phyloP scores from a whole-genome alignment of 2,113 vertebrate species.

The Gavialis gangeticus region DNA sequence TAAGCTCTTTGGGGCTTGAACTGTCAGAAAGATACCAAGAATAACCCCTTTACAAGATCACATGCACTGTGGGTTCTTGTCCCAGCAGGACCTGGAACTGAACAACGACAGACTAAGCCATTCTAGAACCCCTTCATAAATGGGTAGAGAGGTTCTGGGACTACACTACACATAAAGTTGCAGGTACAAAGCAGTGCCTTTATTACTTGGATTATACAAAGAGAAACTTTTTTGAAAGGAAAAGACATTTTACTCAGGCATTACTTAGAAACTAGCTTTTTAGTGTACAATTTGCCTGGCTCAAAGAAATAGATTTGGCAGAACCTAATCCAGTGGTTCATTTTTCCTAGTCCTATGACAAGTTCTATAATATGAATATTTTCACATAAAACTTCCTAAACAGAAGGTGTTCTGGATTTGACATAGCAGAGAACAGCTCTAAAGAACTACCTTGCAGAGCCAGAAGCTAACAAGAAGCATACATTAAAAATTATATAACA shows the following conservation, averaged over 20 bases:
- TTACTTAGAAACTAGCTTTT: background rate
- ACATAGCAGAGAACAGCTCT: fast-evolving
- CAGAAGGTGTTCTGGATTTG: background rate
- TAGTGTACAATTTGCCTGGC: background rate
- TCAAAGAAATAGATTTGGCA: background rate
- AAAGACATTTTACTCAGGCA: background rate
- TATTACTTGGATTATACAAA: background rate
- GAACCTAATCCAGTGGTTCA: background rate
- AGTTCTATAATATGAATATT: background rate
- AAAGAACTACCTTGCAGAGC: background rate
- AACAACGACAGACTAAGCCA: background rate
- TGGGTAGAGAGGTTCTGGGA: background rate
- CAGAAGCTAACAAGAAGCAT: background rate
- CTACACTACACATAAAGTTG: too few relatives aligned
- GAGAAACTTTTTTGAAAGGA: background rate
- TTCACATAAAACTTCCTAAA: background rate
- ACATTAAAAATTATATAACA: background rate
- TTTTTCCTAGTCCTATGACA: background rate
- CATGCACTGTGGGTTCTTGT: background rate
- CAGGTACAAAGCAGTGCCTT: background rate
- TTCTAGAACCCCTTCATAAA: background rate
- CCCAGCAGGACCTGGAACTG: background rate
- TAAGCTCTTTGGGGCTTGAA: background rate
- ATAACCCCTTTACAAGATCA: background rate
- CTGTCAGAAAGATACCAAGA: background rate